Evolutionary conservation across 2,888 invertebrate genomes (phyloP).

Genomic region (Amphipoea lucens): DNA sequence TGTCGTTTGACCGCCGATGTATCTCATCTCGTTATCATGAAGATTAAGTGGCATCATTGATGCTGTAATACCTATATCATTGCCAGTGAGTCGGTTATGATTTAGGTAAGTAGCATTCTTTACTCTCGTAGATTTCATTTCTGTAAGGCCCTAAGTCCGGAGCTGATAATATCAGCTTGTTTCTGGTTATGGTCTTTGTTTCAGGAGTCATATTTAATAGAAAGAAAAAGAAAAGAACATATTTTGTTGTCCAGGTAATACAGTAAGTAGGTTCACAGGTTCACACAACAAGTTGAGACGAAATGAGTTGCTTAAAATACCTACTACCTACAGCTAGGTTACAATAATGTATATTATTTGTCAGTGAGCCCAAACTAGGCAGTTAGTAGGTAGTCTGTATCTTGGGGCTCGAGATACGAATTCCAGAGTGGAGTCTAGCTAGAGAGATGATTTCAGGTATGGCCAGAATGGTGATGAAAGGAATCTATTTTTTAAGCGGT

Average conservation of each 20-base stretch:
- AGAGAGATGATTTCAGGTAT: background rate
- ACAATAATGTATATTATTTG: background rate
- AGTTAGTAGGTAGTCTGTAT: background rate
- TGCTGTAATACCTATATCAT: constrained; percentile 35
- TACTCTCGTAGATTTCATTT: constrained; percentile 13
- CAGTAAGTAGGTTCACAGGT: background rate
- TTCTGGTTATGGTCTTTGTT: background rate
- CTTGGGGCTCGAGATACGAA: background rate
- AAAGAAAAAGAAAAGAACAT: background rate
- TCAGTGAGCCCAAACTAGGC: background rate
- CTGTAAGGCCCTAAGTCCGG: no score
- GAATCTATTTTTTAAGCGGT: background rate
- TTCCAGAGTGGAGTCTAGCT: background rate
- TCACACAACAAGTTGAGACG: background rate
- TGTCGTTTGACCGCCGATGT: constrained; percentile 64
- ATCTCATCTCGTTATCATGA: constrained; percentile 57
- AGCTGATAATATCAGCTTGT: background rate
- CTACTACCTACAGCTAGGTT: background rate
- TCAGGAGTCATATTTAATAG: background rate
- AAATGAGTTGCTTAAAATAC: background rate
- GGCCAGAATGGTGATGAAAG: background rate
- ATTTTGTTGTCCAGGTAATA: background rate
- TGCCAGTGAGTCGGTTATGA: constrained; percentile 23
- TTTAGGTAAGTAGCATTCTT: constrained; percentile 31
- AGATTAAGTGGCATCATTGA: constrained; percentile 62